Evolutionary conservation across 2,888 invertebrate genomes (phyloP).

Genomic region (Nematopogon swammerdamellus): DNA sequence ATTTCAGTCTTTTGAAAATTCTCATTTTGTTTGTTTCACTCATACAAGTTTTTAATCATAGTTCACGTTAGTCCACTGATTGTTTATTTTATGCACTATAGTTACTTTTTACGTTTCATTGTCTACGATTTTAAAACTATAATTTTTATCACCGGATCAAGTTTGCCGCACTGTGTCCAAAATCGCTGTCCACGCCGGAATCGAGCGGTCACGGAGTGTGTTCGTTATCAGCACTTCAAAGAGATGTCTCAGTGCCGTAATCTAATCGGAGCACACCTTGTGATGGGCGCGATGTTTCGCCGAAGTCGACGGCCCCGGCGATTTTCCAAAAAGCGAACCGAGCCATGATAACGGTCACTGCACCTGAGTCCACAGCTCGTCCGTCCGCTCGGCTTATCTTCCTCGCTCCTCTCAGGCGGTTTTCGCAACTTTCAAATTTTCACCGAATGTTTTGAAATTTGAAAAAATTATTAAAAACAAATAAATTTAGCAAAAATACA

Average conservation of each 20-base stretch:
- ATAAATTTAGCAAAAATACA: too few relatives aligned
- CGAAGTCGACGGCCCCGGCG: not conserved
- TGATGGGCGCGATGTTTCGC: constrained; percentile 16
- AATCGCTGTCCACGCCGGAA: constrained; percentile 34
- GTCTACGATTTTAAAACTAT: too few relatives aligned
- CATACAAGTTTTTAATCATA: too few relatives aligned
- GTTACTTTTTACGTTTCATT: constrained; percentile 53
- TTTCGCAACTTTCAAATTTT: too few relatives aligned
- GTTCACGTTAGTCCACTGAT: too few relatives aligned
- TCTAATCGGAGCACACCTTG: constrained; percentile 45
- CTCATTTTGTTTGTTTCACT: too few relatives aligned
- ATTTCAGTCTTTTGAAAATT: too few relatives aligned
- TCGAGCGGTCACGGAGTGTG: constrained; percentile 37
- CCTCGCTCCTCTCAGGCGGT: too few relatives aligned
- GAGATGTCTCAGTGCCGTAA: constrained; percentile 37
- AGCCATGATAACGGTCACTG: not conserved
- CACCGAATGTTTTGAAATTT: too few relatives aligned
- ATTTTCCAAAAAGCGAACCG: not conserved
- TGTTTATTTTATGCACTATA: not conserved
- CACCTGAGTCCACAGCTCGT: not conserved
- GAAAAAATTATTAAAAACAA: too few relatives aligned
- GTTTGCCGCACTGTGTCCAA: constrained; percentile 9
- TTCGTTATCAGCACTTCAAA: constrained; percentile 46
- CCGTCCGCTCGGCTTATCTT: too few relatives aligned
- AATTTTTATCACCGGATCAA: not conserved